phyloP scores from a whole-genome alignment of 2,113 vertebrate genomes.

The Cyphomyrus plagiostoma region DNA sequence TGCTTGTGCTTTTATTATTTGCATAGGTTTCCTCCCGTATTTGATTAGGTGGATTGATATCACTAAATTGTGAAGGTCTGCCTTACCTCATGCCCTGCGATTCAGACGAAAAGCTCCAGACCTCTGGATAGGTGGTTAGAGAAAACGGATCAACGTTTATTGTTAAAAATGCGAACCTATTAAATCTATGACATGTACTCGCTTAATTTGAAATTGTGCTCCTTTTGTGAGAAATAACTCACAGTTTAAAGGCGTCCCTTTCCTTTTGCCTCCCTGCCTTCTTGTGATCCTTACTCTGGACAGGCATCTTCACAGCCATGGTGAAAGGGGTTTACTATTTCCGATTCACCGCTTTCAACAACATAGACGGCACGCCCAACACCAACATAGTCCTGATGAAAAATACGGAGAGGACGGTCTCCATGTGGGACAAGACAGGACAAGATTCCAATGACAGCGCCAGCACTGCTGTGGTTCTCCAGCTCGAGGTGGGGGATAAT shows the following conservation, averaged over 20 bases:
- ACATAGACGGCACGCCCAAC: conserved; percentile 17
- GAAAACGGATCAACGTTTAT: not conserved
- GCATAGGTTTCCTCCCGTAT: not conserved
- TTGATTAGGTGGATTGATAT: not conserved
- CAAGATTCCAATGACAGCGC: conserved; percentile 29
- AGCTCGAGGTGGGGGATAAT: conserved; percentile 39
- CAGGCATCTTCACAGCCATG: conserved; percentile 28
- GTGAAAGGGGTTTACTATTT: conserved; percentile 45
- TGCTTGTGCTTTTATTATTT: not conserved
- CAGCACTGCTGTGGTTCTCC: conserved; percentile 44
- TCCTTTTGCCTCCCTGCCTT: not conserved
- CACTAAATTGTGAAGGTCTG: not conserved
- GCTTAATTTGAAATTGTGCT: not conserved
- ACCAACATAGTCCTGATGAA: conserved; percentile 45
- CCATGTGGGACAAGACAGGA: conserved; percentile 33
- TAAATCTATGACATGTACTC: not conserved
- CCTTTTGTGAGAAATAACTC: not conserved
- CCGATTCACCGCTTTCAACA: conserved; percentile 43
- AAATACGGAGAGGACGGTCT: conserved; percentile 27
- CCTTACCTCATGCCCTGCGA: not conserved
- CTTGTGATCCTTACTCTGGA: not conserved
- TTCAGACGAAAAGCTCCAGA: not conserved
- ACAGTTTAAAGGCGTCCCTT: not conserved
- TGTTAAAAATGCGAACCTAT: not conserved
- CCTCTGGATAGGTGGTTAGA: not conserved